phyloP scores from a whole-genome alignment of 2,797 vertebrate species.

The Galago senegalensis region DNA sequence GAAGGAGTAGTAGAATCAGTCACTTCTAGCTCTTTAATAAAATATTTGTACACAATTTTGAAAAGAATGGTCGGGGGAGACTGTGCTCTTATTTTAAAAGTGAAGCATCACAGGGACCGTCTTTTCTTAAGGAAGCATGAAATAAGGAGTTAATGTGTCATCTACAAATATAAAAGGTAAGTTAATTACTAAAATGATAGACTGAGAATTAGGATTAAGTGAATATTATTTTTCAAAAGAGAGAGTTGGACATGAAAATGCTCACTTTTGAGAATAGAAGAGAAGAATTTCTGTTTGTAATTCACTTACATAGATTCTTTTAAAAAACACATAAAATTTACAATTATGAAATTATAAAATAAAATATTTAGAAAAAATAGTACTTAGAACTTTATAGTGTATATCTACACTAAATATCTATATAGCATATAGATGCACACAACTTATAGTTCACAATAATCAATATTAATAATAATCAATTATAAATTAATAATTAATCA shows the following conservation, averaged over 20 bases:
- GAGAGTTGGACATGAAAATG: neutral
- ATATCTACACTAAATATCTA: neutral
- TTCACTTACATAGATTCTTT: neutral
- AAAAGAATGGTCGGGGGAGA: neutral
- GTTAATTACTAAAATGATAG: slow-evolving; percentile 1
- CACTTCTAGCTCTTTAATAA: neutral
- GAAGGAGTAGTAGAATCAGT: neutral
- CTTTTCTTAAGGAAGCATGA: neutral
- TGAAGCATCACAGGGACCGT: neutral
- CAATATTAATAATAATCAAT: neutral
- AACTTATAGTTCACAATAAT: neutral
- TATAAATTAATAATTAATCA: no score
- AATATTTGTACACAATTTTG: neutral
- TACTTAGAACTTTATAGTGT: neutral
- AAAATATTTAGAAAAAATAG: neutral
- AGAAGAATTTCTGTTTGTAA: neutral
- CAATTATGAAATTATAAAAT: neutral
- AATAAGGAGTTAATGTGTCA: neutral
- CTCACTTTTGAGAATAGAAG: neutral
- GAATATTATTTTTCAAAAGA: slow-evolving; percentile 31
- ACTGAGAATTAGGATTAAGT: neutral
- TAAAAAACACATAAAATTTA: neutral
- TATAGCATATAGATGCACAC: neutral
- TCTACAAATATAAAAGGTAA: neutral
- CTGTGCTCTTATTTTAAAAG: neutral